Conservation (phyloP, 2,797 vertebrate genomes). For the Poeciliopsis infans region DNA sequence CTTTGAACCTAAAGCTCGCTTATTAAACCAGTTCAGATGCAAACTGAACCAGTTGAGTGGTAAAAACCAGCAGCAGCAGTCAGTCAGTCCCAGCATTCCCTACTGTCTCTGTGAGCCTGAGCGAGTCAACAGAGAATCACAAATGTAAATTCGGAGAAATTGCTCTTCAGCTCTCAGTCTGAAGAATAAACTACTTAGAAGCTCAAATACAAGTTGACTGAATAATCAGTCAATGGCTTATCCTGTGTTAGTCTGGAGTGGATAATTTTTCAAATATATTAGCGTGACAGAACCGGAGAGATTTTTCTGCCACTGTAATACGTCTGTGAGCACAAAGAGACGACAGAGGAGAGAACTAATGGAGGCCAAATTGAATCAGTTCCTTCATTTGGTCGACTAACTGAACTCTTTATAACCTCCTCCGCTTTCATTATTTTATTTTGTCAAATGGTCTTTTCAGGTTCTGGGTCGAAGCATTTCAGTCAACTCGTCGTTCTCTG, state of each 20-base stretch:
- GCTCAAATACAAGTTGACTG: constrained; percentile 40
- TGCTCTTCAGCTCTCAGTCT: constrained; percentile 35
- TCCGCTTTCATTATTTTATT: constrained; percentile 25
- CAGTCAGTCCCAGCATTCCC: constrained; percentile 7
- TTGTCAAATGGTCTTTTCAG: constrained; percentile 26
- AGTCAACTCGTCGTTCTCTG: neutral
- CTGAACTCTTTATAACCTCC: constrained; percentile 26
- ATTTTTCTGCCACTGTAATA: constrained; percentile 16
- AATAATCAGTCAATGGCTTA: constrained; percentile 42
- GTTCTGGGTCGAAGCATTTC: constrained; percentile 7
- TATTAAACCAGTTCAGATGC: neutral
- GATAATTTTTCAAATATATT: constrained; percentile 53
- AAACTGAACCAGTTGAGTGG: neutral
- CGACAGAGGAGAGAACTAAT: constrained; percentile 28
- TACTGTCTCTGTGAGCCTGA: constrained; percentile 19
- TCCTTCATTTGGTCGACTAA: constrained; percentile 33
- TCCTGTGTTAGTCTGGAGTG: constrained; percentile 21
- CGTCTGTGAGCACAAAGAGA: constrained; percentile 21
- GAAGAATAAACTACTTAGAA: constrained; percentile 44
- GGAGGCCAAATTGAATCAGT: constrained; percentile 33
- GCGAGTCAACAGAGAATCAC: constrained; percentile 20
- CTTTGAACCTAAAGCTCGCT: neutral
- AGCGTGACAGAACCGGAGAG: constrained; percentile 30
- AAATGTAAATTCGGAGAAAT: constrained; percentile 43
- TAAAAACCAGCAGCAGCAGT: neutral